These are phyloP conservation scores for Apodemia hepburni DNA, from an alignment of 2,888 invertebrate species.

Conservation along the genomic window DNA sequence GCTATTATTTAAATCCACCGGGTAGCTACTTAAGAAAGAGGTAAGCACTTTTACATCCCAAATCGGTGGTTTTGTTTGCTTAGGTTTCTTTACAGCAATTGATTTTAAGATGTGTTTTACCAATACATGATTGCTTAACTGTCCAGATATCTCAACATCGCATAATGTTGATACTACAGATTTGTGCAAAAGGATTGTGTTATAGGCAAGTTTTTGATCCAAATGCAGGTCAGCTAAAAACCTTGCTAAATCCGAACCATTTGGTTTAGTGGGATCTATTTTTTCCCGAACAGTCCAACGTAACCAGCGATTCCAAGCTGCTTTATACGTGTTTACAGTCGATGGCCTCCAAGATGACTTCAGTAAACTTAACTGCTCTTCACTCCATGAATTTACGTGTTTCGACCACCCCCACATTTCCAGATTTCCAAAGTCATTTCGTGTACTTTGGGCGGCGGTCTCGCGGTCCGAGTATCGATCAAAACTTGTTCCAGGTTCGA, in stretches of 20 bases:
- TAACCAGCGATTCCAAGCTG: conserved; percentile 34
- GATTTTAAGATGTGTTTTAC: conserved; percentile 26
- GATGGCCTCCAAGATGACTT: conserved; percentile 28
- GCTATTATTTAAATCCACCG: too few relatives aligned
- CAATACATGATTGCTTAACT: conserved; percentile 22
- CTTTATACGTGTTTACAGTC: conserved; percentile 29
- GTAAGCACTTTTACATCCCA: conserved; percentile 21
- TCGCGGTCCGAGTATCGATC: too few relatives aligned
- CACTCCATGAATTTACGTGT: conserved; percentile 24
- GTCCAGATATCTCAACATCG: conserved; percentile 17
- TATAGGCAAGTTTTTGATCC: conserved; percentile 23
- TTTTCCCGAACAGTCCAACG: conserved; percentile 25
- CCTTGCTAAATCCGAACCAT: too few relatives aligned
- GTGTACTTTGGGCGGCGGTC: too few relatives aligned
- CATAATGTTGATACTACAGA: conserved; percentile 28
- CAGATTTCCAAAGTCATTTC: conserved; percentile 27
- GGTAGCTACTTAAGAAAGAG: too few relatives aligned
- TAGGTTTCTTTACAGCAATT: conserved; percentile 20
- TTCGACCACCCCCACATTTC: conserved; percentile 32
- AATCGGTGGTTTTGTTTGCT: conserved; percentile 19
- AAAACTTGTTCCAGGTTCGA: conserved; percentile 15
- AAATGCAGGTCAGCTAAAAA: conserved; percentile 27
- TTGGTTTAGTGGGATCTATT: conserved; percentile 21
- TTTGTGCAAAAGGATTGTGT: conserved; percentile 28
- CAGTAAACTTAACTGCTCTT: conserved; percentile 21